Base-by-base conservation (phyloP, 2,797 vertebrate species). In the Ciconia nigra region DNA sequence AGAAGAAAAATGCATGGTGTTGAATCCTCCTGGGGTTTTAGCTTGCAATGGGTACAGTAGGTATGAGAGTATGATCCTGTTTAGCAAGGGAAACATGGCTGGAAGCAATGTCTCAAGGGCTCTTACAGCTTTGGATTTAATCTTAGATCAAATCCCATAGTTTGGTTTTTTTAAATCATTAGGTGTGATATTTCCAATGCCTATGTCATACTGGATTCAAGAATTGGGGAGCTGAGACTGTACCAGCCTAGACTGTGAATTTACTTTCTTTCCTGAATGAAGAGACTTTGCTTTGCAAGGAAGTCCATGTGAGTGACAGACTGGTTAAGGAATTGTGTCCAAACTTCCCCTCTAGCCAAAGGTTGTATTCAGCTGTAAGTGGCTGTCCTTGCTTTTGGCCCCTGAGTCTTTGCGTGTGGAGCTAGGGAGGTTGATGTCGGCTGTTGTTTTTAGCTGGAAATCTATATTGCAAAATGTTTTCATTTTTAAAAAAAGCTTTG, bases 281-380 rank as follows among this genome's bases (percentile, higher is more conserved):
- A 8, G 21, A 31, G 22, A 13, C 37, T 21, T 69, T 51, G 42
- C 29, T 91, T 78, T 66, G 20, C 35, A 41, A 33, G 66, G 49
- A 55, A 35, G 12, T 15, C 7, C 1, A 1, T 77, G 39, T 14
- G 39, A 29, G 26, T 37, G 49, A 47, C 24, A 33, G 16, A n/a
- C 18, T 37, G 11, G 7, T 76, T 76, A 39, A 47, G 71, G 65
- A 73, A 22, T 11, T 2, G 2, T n/a, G 25, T 22, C 35, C 19
- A 15, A 11, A 11, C 15, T 29, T 57, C 11, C 46, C 20, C 33
- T 69, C 19, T 7, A 22, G 41, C n/a, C 10, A 3, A 44, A 54
- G n/a, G 29, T 69, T 81, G 19, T 0, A 0, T 62, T 70, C 14
- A 44, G 13, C 24, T 0, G 0, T 20, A 9, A 51, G 31, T 39